Conservation (phyloP, 1,140 invertebrate species). For the Trissolcus basalis region DNA sequence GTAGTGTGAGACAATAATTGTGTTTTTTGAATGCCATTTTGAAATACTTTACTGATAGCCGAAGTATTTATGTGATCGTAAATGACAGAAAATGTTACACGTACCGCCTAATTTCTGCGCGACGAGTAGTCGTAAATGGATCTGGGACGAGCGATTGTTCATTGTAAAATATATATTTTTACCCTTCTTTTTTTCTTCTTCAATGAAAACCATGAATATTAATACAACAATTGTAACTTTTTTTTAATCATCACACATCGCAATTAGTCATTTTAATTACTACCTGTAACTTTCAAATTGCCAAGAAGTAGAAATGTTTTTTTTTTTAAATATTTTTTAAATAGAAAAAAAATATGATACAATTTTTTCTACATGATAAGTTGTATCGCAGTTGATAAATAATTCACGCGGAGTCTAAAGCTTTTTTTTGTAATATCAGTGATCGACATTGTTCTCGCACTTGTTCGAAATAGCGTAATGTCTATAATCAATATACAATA, state of each 20-base stretch:
- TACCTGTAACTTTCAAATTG: no score
- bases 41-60: slow-evolving; percentile 31
- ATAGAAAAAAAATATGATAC: no score
- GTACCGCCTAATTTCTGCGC: slow-evolving; percentile 39
- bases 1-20: slow-evolving; percentile 48
- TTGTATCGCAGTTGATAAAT: neutral
- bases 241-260: no score
- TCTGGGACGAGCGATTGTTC: slow-evolving; percentile 18
- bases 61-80: slow-evolving; percentile 57
- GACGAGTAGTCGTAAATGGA: slow-evolving; percentile 44
- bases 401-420: neutral
- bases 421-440: neutral
- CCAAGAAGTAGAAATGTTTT: no score
- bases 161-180: no score
- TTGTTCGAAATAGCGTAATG: slow-evolving; percentile 14
- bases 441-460: neutral
- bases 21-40: slow-evolving; percentile 1
- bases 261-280: no score
- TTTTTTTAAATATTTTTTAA: no score
- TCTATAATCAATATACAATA: slow-evolving; percentile 3
- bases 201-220: no score
- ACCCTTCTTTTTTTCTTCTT: no score
- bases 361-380: no score
- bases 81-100: slow-evolving; percentile 44
- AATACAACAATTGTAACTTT: no score